Base-by-base conservation (phyloP, 2,113 vertebrate species). In the Rattus rattus region DNA sequence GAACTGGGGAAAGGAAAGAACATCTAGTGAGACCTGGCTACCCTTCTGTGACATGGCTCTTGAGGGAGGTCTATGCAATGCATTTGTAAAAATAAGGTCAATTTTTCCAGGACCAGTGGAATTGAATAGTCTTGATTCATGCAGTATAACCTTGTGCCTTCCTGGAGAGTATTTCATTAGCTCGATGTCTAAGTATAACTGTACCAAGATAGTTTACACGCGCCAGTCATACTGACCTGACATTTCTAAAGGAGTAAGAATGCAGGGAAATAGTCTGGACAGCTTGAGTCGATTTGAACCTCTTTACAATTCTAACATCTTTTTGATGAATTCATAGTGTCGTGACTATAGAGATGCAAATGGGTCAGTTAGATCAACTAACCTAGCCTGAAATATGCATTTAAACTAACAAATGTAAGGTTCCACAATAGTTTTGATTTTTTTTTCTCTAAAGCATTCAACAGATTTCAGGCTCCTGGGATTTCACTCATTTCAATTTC, bases 401-500 rank as follows among this genome's bases (percentile, higher is more conserved):
- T 93, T 88, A 93, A 91, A 92, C 88, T 39, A 22, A 96, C 65
- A 81, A 28, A 89, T 39, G 65, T 92, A 92, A 94, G 47, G 12
- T 39, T 92, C 47, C 69, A 54, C 56, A 83, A 54, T 54, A 88
- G 83, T 89, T 89, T 17, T 90, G 13, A 24, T 65, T 88, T 94
- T 88, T 88, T 69, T 9, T 47, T 13, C 24, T 92, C 88, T 91
- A 43, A 47, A 91, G 73, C 19, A 80, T 63, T 94, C 47, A 77
- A 73, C 59, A 93, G 65, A 80, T 36, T 77, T 56, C 7, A 91
- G 59, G n/a, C 56, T 95, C 77, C 75, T 93, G 33, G 86, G 61
- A 94, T 79, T 85, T 92, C 26, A 26, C 73, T 94, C 43, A 81
- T 95, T 91, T 95, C 30, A 85, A 59, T 84, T 84, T 93, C 75